Conservation (phyloP, 2,888 invertebrate genomes). For the Leucoptera coffeella region DNA sequence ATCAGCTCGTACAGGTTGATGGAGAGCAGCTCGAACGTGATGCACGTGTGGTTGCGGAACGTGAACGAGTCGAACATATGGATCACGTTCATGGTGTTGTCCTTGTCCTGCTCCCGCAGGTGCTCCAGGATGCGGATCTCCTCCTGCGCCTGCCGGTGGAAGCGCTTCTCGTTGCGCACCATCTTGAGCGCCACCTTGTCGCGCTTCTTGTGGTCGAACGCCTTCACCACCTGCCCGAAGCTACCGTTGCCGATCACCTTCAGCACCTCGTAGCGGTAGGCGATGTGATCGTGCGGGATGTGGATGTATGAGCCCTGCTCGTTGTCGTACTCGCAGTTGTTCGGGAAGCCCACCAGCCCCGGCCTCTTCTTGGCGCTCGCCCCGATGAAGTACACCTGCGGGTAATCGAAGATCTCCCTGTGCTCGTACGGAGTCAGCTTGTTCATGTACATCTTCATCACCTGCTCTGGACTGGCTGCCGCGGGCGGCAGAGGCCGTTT, state of each 20-base stretch:
- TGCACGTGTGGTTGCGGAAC: conserved; percentile 98
- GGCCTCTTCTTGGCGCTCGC: conserved; percentile 93
- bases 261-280: conserved; percentile 86
- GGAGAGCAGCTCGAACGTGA: conserved; percentile 94
- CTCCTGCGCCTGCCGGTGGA: conserved; percentile 97
- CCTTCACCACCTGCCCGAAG: conserved; percentile 98
- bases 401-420: conserved; percentile 92
- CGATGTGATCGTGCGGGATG: conserved; percentile 96
- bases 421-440: conserved; percentile 95
- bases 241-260: conserved; percentile 98
- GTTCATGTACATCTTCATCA: conserved; percentile 83
- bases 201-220: conserved; percentile 95
- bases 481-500: conserved; percentile 49
- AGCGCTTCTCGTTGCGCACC: conserved; percentile 95
- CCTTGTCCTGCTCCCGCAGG: conserved; percentile 91
- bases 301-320: conserved; percentile 98
- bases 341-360: conserved; percentile 77
- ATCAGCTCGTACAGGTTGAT: conserved; percentile 98
- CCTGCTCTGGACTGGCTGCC: conserved; percentile 80
- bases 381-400: conserved; percentile 80
- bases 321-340: conserved; percentile 96
- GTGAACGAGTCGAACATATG: conserved; percentile 98
- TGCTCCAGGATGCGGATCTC: conserved; percentile 96
- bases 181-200: conserved; percentile 96
- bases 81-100: conserved; percentile 97